Base-by-base conservation (phyloP, 92 coral and sea anemone species). In the Blastomussa wellsi region DNA sequence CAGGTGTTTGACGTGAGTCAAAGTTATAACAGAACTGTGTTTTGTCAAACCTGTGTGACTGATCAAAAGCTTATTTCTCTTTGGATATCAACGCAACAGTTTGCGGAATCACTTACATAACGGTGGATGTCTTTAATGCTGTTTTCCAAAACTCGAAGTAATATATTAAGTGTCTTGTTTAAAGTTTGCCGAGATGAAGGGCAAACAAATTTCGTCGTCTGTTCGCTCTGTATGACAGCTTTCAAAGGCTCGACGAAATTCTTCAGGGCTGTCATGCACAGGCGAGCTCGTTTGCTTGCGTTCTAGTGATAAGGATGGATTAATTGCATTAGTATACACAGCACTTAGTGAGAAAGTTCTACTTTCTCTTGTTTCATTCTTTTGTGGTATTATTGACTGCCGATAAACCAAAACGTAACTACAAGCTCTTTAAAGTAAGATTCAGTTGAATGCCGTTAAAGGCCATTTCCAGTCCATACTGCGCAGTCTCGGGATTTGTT, bases 221-320 rank as follows among this genome's bases (percentile, higher is more conserved):
- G 22, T 71, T 72, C 85, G 84, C 87, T 79, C 49, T 59, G 44
- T 26, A 69, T 29, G 2, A 88, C 80, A 12, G 49, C 77, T 38
- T 60, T 79, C 57, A 88, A 81, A 14, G 91, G 88, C 36, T 3
- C 28, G 71, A 83, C 35, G 42, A 88, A 88, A 31, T 80, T 74
- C 79, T 60, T 78, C 28, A 88, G 57, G n/a, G 91, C 37, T 10
- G 48, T 51, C 16, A 84, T 42, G 71, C 91, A 88, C 42, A 33
- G 33, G 26, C 5, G 35, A 7, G 79, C 80, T 0, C 62, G 79
- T 19, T 73, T n/a, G 20, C 38, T 12, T 33, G 60, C 9, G 2
- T 2, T 73, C 79, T 72, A 53, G 33, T 1, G 47, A 35, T 74
- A 14, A 71, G 37, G 35, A 33, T 49, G 0, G 38, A 7, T 4